These are phyloP conservation scores for Pipistrellus kuhlii DNA, from an alignment of 2,797 vertebrate genomes.

Conservation along the genomic window DNA sequence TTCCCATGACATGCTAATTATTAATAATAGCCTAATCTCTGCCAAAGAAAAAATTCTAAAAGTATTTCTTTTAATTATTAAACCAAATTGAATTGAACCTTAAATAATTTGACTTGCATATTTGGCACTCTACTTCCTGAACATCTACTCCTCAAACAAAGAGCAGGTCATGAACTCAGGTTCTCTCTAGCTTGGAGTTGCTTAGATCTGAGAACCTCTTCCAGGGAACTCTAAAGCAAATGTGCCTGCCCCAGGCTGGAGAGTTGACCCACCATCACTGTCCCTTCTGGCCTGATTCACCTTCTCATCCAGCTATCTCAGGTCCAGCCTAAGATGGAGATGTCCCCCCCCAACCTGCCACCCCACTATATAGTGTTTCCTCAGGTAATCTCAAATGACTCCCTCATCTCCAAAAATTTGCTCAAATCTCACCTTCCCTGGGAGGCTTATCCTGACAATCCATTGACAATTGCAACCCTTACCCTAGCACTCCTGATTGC, in stretches of 20 bases:
- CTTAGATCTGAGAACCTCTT: background rate
- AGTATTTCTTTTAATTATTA: constrained; percentile 80
- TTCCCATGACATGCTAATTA: constrained; percentile 80
- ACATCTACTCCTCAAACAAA: constrained; percentile 57
- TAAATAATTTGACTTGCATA: constrained; percentile 74
- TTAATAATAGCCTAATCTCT: constrained; percentile 78
- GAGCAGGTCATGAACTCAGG: constrained; percentile 22
- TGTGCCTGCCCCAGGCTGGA: background rate
- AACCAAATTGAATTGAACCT: constrained; percentile 78
- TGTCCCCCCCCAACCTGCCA: too few species aligned
- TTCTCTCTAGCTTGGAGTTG: background rate
- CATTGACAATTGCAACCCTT: background rate
- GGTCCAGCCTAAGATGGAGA: background rate
- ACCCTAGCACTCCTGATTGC: background rate
- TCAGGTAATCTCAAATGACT: background rate
- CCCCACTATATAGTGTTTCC: background rate
- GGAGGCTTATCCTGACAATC: background rate
- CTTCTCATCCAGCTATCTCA: background rate
- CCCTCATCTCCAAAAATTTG: constrained; percentile 5
- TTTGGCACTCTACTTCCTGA: constrained; percentile 68
- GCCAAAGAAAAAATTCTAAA: constrained; percentile 78
- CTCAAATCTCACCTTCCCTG: background rate
- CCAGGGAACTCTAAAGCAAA: background rate
- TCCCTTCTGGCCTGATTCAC: background rate
- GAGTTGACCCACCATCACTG: background rate